Conservation (phyloP, 2,113 vertebrate genomes). For the Cygnus buccinator region DNA sequence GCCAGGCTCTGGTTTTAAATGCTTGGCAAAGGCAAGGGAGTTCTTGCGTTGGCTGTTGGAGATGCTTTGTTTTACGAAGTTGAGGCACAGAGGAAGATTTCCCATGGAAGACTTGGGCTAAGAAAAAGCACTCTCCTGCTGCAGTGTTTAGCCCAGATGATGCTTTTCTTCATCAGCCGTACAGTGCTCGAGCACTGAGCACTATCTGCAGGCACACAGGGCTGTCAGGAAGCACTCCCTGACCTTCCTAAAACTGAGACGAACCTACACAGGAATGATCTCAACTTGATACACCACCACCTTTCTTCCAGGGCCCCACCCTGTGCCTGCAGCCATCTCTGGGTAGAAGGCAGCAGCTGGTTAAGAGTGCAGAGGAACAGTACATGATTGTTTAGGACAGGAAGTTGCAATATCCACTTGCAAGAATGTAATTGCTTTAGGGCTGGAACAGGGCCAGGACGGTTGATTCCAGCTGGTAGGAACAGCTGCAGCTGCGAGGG, state of each 20-base stretch:
- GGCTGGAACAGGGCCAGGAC: slow-evolving; percentile 53
- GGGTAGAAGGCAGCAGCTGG: slow-evolving; percentile 56
- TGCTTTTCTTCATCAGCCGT: background rate
- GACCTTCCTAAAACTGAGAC: background rate
- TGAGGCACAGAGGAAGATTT: background rate
- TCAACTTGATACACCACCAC: background rate
- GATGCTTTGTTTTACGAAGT: background rate
- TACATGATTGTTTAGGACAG: slow-evolving; percentile 69
- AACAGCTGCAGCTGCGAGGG: slow-evolving; percentile 57
- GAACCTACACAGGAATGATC: background rate
- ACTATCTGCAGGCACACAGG: background rate
- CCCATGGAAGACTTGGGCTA: background rate
- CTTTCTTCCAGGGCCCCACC: slow-evolving; percentile 1
- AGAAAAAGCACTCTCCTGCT: background rate
- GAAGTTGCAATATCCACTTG: slow-evolving; percentile 74
- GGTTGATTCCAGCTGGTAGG: slow-evolving; percentile 69
- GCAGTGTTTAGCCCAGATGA: background rate
- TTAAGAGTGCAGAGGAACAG: slow-evolving; percentile 50
- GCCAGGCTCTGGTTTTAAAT: background rate
- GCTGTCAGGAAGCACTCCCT: background rate
- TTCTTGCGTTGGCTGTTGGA: background rate
- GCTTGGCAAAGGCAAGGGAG: background rate
- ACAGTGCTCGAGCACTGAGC: rapidly evolving
- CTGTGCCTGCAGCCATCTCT: background rate
- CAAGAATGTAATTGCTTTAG: slow-evolving; percentile 69